Conservation (phyloP, 2,113 vertebrate genomes). For the Thomomys bottae region DNA sequence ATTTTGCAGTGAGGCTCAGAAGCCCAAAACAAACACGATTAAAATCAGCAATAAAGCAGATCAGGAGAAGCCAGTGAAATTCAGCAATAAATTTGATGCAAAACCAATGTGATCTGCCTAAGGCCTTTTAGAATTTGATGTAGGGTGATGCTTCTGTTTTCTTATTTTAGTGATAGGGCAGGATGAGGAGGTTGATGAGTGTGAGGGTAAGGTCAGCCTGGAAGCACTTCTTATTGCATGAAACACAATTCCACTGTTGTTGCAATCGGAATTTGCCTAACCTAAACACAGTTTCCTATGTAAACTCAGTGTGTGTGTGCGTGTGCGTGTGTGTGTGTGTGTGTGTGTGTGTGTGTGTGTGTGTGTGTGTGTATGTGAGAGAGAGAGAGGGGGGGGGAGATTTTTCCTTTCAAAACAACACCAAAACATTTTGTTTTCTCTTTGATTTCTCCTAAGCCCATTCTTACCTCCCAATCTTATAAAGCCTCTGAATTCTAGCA, state of each 20-base stretch:
- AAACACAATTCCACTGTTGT: conserved; percentile 1
- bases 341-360: not conserved
- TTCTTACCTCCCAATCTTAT: not conserved
- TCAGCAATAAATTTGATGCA: conserved; percentile 71
- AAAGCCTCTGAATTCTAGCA: not conserved
- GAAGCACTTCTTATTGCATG: not conserved
- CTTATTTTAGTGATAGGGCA: conserved; percentile 33
- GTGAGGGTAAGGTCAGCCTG: conserved; percentile 28
- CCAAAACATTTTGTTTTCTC: not conserved
- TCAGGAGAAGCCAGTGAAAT: conserved; percentile 65
- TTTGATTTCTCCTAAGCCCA: not conserved
- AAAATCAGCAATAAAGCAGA: conserved; percentile 79
- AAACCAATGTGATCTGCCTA: conserved; percentile 55
- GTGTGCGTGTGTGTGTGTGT: not conserved
- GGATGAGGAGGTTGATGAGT: not conserved
- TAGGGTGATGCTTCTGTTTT: not conserved
- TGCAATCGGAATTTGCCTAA: not conserved
- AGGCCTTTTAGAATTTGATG: conserved; percentile 59
- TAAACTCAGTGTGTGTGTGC: not conserved
- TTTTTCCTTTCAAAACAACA: not conserved
- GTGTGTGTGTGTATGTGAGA: no score
- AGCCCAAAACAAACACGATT: conserved; percentile 79
- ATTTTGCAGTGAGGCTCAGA: conserved; percentile 61
- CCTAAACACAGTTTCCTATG: not conserved
- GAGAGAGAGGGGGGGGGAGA: no score